Evolutionary conservation across 2,113 vertebrate genomes (phyloP).

Genomic region (Entosphenus tridentatus): DNA sequence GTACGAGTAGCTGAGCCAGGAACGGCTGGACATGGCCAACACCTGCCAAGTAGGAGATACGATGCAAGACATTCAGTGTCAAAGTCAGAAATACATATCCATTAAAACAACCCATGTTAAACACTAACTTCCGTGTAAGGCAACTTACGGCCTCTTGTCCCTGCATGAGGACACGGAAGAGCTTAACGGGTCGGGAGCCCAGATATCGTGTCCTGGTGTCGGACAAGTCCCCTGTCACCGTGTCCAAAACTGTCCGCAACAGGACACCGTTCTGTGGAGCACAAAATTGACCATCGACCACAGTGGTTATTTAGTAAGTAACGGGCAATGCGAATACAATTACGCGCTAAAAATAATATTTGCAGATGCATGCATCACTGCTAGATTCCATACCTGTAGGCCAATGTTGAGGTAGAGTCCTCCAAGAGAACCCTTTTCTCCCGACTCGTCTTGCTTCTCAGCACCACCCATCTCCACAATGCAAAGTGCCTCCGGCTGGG

Average conservation of each 20-base stretch:
- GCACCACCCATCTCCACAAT: slow-evolving; percentile 97
- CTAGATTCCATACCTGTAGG: slow-evolving; percentile 38
- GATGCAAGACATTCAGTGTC: neutral
- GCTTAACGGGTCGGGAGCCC: slow-evolving; percentile 79
- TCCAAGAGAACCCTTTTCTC: slow-evolving; percentile 74
- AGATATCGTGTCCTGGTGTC: slow-evolving; percentile 85
- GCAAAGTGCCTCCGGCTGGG: slow-evolving; percentile 76
- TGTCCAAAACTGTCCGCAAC: slow-evolving; percentile 72
- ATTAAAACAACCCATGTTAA: neutral
- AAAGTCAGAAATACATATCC: neutral
- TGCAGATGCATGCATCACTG: too few species aligned
- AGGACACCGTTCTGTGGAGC: slow-evolving; percentile 58
- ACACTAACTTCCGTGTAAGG: neutral
- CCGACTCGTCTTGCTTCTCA: slow-evolving; percentile 84
- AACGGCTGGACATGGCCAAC: slow-evolving; percentile 91
- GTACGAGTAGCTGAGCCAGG: slow-evolving; percentile 93
- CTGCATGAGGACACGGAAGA: slow-evolving; percentile 90
- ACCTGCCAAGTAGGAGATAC: slow-evolving; percentile 30
- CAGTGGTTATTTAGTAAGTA: too few species aligned
- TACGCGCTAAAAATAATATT: too few species aligned
- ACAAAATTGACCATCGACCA: too few species aligned
- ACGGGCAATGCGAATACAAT: too few species aligned
- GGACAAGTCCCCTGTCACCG: slow-evolving; percentile 75
- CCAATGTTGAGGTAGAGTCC: slow-evolving; percentile 95
- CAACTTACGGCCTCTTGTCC: slow-evolving; percentile 85